Evolutionary conservation across 2,797 vertebrate genomes (phyloP).

Genomic region (Heterohyrax brucei): DNA sequence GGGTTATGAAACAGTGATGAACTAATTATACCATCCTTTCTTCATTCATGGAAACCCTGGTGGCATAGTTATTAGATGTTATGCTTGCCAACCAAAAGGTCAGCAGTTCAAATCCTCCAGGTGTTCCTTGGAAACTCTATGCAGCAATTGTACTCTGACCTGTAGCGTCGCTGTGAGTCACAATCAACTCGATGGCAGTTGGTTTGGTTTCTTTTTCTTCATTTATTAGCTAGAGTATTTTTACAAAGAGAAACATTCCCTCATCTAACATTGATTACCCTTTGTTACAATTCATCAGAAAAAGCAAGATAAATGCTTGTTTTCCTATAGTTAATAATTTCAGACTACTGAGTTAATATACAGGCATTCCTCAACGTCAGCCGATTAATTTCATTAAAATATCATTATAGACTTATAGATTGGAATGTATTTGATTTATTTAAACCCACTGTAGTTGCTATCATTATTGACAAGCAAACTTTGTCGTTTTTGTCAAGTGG

Average conservation of each 20-base stretch:
- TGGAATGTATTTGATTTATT: not conserved
- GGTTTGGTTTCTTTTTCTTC: not conserved
- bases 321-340: not conserved
- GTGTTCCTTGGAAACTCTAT: no score
- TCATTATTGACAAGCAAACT: not conserved
- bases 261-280: not conserved
- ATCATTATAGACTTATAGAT: not conserved
- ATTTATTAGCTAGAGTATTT: not conserved
- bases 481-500: not conserved
- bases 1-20: not conserved
- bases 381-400: not conserved
- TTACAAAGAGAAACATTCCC: not conserved
- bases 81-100: no score
- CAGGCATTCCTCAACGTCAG: not conserved
- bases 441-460: not conserved
- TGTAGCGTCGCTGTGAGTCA: no score
- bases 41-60: not conserved
- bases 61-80: no score
- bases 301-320: not conserved
- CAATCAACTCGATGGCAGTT: no score
- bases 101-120: no score
- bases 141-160: no score
- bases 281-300: not conserved
- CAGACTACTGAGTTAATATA: not conserved
- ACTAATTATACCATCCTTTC: constrained; percentile 27